Conservation (phyloP, 2,113 vertebrate genomes). For the Apus apus region DNA sequence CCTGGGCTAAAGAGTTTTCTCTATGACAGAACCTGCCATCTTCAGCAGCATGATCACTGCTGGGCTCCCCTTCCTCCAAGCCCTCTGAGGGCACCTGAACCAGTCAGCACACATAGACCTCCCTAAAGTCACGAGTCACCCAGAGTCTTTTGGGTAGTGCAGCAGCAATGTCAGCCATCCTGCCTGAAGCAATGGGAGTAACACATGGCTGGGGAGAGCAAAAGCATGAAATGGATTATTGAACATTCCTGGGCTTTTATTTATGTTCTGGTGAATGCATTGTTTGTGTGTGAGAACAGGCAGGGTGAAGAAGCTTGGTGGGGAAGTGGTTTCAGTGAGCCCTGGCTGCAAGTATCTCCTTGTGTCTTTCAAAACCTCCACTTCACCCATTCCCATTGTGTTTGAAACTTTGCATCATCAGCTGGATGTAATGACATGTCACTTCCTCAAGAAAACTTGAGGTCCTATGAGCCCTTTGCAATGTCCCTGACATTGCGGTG, state of each 20-base stretch:
- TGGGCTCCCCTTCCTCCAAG: background rate
- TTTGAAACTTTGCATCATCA: background rate
- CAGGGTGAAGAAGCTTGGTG: background rate
- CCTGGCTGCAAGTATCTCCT: background rate
- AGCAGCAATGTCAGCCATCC: fast-evolving
- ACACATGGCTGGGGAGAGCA: background rate
- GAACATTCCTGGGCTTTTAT: background rate
- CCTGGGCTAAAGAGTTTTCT: background rate
- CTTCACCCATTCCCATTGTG: background rate
- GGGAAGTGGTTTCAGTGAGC: background rate
- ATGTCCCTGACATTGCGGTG: background rate
- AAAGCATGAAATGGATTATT: background rate
- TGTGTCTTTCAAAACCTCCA: background rate
- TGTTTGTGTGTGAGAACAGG: background rate
- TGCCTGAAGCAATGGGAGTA: background rate
- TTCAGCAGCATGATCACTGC: background rate
- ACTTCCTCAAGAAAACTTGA: background rate
- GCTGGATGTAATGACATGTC: background rate
- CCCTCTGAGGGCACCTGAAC: background rate
- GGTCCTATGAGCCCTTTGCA: background rate
- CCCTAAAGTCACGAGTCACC: background rate
- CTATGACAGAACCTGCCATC: background rate
- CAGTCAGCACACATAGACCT: background rate
- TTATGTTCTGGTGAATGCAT: background rate
- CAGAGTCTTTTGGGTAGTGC: background rate